Evolutionary conservation across 2,888 invertebrate genomes (phyloP).

Genomic region (Pachydiplax longipennis): DNA sequence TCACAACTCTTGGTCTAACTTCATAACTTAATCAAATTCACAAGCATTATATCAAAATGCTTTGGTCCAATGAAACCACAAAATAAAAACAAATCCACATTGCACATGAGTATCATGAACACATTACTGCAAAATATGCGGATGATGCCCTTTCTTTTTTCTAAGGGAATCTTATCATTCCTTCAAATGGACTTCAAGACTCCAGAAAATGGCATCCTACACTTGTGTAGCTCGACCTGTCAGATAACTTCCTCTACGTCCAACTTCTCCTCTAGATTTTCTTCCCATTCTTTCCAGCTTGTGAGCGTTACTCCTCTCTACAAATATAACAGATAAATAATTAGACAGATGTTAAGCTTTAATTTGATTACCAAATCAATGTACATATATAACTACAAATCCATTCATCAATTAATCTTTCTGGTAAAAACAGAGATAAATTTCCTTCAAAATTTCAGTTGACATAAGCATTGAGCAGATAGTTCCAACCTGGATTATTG

Average conservation of each 20-base stretch:
- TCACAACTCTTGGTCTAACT: neutral
- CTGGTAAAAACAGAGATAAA: too few relatives aligned
- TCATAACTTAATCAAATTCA: neutral
- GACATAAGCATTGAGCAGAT: too few relatives aligned
- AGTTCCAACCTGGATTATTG: too few relatives aligned
- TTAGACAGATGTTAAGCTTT: neutral
- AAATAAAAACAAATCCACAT: neutral
- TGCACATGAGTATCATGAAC: neutral
- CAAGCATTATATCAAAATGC: neutral
- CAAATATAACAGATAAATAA: neutral
- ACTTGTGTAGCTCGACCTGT: constrained; percentile 26
- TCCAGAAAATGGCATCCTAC: neutral
- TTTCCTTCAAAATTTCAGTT: too few relatives aligned
- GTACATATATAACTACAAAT: too few relatives aligned
- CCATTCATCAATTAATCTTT: too few relatives aligned
- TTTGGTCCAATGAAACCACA: constrained; percentile 9
- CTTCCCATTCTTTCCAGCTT: constrained; percentile 40
- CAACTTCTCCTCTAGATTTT: constrained; percentile 38
- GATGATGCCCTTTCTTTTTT: neutral
- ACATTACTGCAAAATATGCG: neutral
- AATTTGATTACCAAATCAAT: too few relatives aligned
- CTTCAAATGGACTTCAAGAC: neutral
- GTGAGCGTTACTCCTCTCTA: constrained; percentile 38
- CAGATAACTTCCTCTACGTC: constrained; percentile 35
- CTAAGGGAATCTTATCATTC: neutral